A percentile compares a stretch with the other conserved stretches of the same genome.
phyloP scores from a whole-genome alignment of 1,140 invertebrate species.

The Camponotus floridanus region DNA sequence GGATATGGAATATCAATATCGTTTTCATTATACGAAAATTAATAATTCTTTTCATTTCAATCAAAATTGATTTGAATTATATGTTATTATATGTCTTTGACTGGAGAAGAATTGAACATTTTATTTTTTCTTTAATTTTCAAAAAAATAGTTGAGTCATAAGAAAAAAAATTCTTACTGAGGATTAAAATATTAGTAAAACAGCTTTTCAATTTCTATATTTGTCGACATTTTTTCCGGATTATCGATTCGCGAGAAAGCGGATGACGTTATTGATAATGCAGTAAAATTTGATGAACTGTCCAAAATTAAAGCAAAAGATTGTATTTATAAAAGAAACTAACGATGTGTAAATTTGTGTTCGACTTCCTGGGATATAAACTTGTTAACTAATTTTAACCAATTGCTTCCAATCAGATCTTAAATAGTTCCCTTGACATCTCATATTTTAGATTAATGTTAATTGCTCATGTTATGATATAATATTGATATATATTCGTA shows the following conservation, averaged over 20 bases:
- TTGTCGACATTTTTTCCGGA: background rate
- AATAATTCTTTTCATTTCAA: background rate
- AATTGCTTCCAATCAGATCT: background rate
- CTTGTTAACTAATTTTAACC: background rate
- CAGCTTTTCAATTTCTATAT: background rate
- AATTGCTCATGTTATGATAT: background rate
- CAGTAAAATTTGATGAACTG: background rate
- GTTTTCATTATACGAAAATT: slow-evolving; percentile 4
- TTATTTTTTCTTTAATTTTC: background rate
- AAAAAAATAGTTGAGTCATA: background rate
- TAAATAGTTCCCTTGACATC: background rate
- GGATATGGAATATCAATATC: background rate
- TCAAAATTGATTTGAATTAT: background rate
- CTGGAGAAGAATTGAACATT: background rate
- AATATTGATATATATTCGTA: background rate
- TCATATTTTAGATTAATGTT: background rate
- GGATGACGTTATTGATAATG: background rate
- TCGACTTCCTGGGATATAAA: background rate
- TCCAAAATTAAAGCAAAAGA: background rate
- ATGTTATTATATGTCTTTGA: background rate
- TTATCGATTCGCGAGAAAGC: background rate
- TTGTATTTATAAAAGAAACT: slow-evolving; percentile 15
- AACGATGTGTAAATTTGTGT: background rate
- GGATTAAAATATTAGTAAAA: background rate
- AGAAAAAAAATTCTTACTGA: background rate